Percentiles rank a stretch among this genome's conserved stretches.
Conservation (phyloP, 2,797 vertebrate species). For the Tadarida brasiliensis region DNA sequence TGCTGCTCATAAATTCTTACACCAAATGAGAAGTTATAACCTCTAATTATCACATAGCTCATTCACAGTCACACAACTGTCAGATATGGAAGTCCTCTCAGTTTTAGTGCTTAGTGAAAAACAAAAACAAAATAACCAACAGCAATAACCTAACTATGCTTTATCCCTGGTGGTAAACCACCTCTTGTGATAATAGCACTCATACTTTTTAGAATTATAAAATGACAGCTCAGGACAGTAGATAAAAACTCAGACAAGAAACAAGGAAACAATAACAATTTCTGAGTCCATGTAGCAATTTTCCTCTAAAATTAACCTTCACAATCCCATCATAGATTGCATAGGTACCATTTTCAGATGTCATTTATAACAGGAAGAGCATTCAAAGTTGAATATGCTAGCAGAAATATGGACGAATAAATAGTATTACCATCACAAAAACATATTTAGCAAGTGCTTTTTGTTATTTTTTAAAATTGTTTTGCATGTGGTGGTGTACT, state of each 20-base stretch:
- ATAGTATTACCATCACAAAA: not conserved
- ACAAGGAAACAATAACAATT: constrained; percentile 70
- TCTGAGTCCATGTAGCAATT: constrained; percentile 59
- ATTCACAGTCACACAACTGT: not conserved
- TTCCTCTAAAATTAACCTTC: constrained; percentile 71
- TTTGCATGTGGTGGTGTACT: not conserved
- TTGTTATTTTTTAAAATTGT: not conserved
- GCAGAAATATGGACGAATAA: not conserved
- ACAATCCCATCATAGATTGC: constrained; percentile 16
- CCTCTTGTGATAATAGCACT: not conserved
- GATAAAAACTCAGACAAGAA: constrained; percentile 48
- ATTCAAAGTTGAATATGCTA: not conserved
- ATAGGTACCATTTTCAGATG: constrained; percentile 52
- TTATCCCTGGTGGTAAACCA: constrained; percentile 3
- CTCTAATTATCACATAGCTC: constrained; percentile 12
- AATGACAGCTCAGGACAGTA: constrained; percentile 25
- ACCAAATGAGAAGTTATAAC: not conserved
- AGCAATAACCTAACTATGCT: constrained; percentile 1
- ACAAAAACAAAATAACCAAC: constrained; percentile 30
- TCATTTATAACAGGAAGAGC: not conserved
- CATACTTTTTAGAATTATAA: constrained; percentile 29
- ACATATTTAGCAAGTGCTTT: not conserved
- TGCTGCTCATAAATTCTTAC: not conserved
- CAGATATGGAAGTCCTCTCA: not conserved
- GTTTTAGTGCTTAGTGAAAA: constrained; percentile 19